phyloP scores from a whole-genome alignment of 2,797 vertebrate genomes.

The Smutsia gigantea region DNA sequence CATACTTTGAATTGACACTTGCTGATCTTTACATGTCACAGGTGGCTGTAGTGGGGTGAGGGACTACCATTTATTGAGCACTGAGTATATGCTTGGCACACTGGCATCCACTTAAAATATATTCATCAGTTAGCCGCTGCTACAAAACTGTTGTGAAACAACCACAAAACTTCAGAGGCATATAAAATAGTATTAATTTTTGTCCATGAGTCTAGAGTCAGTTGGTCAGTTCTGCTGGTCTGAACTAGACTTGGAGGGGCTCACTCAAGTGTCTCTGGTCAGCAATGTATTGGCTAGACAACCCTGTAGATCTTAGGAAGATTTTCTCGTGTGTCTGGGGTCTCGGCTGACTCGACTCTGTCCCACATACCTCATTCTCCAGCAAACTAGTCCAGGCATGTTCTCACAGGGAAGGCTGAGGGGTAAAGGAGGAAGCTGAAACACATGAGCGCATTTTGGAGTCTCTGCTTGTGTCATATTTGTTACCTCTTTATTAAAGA shows the following conservation, averaged over 20 bases:
- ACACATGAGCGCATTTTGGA: neutral
- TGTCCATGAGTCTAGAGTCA: neutral
- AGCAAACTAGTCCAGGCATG: neutral
- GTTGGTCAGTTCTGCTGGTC: neutral
- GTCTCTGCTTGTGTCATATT: neutral
- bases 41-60: neutral
- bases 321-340: rapidly evolving
- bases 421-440: neutral
- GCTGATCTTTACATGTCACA: neutral
- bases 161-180: neutral
- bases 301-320: neutral
- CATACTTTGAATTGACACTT: neutral
- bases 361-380: neutral
- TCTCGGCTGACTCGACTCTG: neutral
- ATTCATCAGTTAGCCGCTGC: neutral
- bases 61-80: neutral
- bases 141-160: neutral
- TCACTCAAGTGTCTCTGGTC: neutral
- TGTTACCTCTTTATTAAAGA: neutral
- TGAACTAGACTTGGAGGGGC: neutral
- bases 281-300: neutral
- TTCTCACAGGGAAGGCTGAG: neutral
- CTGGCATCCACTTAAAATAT: neutral
- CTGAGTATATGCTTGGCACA: too few relatives aligned
- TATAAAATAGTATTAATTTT: neutral